Evolutionary conservation across 2,797 vertebrate genomes (phyloP).

Genomic region (Potorous gilbertii): DNA sequence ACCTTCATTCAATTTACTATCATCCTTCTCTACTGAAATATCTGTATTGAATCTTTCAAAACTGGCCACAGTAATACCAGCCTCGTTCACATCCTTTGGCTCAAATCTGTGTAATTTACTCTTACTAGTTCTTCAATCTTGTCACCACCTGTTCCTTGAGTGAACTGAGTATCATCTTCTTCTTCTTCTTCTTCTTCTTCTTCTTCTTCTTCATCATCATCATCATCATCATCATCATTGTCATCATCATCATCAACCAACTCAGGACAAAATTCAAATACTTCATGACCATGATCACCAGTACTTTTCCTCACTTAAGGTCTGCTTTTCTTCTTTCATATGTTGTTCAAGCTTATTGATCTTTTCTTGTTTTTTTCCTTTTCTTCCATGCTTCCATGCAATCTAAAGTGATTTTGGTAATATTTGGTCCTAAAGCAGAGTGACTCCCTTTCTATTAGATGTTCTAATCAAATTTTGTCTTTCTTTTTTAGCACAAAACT

Average conservation of each 20-base stretch:
- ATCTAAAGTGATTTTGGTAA: constrained; percentile 87
- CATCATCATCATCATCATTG: constrained; percentile 82
- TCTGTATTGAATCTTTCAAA: constrained; percentile 91
- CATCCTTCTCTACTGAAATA: constrained; percentile 88
- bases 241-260: constrained; percentile 96
- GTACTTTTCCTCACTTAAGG: constrained; percentile 95
- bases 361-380: constrained; percentile 96
- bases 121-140: constrained; percentile 84
- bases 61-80: constrained; percentile 94
- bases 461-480: constrained; percentile 96
- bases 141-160: constrained; percentile 48
- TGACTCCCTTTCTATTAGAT: constrained; percentile 97
- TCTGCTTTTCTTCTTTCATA: constrained; percentile 97
- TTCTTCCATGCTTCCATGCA: constrained; percentile 99
- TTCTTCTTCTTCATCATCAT: constrained; percentile 75
- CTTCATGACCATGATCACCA: constrained; percentile 97
- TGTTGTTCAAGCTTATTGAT: constrained; percentile 92
- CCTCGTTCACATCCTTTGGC: constrained; percentile 93
- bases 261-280: constrained; percentile 97
- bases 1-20: constrained; percentile 93
- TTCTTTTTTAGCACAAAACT: constrained; percentile 99
- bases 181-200: no score
- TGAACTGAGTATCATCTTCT: constrained; percentile 87
- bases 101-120: constrained; percentile 94
- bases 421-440: constrained; percentile 88